Percentiles rank a stretch among this genome's conserved stretches.
phyloP scores from a whole-genome alignment of 1,140 invertebrate species.

The Drosophila erecta region DNA sequence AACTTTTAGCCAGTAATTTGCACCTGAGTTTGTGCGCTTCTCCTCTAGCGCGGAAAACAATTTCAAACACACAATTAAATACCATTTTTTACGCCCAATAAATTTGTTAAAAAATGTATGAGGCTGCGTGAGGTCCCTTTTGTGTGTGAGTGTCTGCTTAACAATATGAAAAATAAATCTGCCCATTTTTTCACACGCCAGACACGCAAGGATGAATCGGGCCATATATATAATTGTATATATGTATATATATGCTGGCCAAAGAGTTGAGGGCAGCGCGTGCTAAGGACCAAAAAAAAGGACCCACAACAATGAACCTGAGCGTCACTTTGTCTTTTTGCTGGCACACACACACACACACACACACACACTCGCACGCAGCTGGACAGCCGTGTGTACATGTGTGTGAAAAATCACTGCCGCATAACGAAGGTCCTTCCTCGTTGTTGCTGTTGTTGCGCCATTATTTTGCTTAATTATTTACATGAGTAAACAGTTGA shows the following conservation, averaged over 20 bases:
- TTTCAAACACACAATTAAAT: conserved; percentile 66
- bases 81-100: conserved; percentile 70
- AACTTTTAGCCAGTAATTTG: neutral
- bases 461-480: conserved; percentile 81
- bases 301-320: conserved; percentile 1
- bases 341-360: conserved; percentile 18
- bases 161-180: conserved; percentile 65
- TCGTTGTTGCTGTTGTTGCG: conserved; percentile 43
- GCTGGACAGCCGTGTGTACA: conserved; percentile 16
- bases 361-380: conserved; percentile 13
- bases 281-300: conserved; percentile 32
- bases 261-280: conserved; percentile 37
- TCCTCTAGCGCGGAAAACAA: conserved; percentile 28
- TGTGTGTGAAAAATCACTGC: conserved; percentile 68
- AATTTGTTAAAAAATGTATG: conserved; percentile 72
- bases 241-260: conserved; percentile 1
- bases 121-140: conserved; percentile 34
- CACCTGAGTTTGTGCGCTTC: neutral
- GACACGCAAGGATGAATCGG: conserved; percentile 38
- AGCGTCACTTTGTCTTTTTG: neutral
- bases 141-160: conserved; percentile 42
- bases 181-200: conserved; percentile 63
- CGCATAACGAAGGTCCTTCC: conserved; percentile 60
- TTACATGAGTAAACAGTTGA: conserved; percentile 81
- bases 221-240: neutral